Evolutionary conservation across 2,888 invertebrate species (phyloP).

Genomic region (Chalcosyrphus nemorum): DNA sequence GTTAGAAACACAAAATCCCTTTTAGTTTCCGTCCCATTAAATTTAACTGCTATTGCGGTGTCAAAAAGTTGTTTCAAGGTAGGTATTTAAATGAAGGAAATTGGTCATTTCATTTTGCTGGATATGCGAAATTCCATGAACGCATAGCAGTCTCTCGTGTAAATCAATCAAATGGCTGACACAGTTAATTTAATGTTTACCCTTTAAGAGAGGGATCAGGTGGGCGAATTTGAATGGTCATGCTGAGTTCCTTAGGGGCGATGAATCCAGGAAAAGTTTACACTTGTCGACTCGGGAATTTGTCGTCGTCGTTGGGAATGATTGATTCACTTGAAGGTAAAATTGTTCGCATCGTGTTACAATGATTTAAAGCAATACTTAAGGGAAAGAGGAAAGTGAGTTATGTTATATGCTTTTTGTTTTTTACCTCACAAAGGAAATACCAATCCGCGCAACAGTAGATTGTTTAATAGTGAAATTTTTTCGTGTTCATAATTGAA

Average conservation of each 20-base stretch:
- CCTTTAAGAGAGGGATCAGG: neutral
- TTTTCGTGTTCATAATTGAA: neutral
- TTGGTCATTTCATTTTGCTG: neutral
- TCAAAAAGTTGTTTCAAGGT: neutral
- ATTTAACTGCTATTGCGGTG: neutral
- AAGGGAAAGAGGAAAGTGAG: neutral
- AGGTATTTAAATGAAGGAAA: neutral
- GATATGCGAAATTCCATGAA: neutral
- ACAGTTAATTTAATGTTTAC: neutral
- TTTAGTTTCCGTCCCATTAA: neutral
- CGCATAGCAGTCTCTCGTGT: neutral
- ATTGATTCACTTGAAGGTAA: neutral
- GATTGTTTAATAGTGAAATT: neutral
- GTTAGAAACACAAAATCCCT: neutral
- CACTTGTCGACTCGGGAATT: neutral
- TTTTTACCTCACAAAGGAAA: neutral
- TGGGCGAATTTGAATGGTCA: neutral
- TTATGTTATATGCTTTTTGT: neutral
- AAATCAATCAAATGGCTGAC: neutral
- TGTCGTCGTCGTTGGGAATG: neutral
- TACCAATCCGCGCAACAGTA: neutral
- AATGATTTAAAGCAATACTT: neutral
- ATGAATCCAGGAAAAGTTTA: neutral
- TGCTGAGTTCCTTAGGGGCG: neutral
- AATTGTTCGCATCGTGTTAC: slow-evolving; percentile 5